These are phyloP conservation scores for Aphodius granarius DNA, from an alignment of 2,888 invertebrate genomes.

Conservation along the genomic window DNA sequence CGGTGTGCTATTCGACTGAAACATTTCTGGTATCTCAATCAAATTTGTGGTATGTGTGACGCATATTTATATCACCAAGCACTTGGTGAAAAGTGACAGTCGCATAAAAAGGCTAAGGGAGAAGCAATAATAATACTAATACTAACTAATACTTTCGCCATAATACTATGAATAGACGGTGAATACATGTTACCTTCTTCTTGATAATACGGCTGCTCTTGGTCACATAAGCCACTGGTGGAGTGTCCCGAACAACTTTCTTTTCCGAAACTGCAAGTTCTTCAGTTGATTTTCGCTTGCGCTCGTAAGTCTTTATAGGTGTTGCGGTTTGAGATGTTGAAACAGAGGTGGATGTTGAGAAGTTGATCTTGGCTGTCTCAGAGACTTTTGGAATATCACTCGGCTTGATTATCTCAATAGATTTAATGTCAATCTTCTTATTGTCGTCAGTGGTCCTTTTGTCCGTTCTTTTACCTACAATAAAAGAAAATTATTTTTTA, in stretches of 20 bases:
- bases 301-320: constrained; percentile 48
- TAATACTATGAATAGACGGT: too few species aligned
- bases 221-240: constrained; percentile 46
- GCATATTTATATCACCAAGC: too few species aligned
- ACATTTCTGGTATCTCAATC: too few species aligned
- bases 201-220: constrained; percentile 64
- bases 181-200: constrained; percentile 66
- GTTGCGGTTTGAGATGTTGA: constrained; percentile 21
- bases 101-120: too few species aligned
- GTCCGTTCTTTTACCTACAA: not conserved
- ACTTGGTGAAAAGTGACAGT: too few species aligned
- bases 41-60: too few species aligned
- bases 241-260: constrained; percentile 17
- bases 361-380: not conserved
- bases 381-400: not conserved
- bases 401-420: not conserved
- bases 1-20: too few species aligned
- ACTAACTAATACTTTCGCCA: too few species aligned
- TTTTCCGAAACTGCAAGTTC: constrained; percentile 24
- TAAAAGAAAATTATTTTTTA: too few species aligned
- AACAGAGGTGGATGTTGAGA: not conserved
- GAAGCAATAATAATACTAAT: too few species aligned
- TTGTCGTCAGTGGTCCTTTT: constrained; percentile 10
- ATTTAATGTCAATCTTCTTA: constrained; percentile 18
- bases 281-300: constrained; percentile 46